Percentiles rank a stretch among this genome's conserved stretches.
Conservation (phyloP, 2,113 vertebrate genomes). For the Poeciliopsis turrubarensis region DNA sequence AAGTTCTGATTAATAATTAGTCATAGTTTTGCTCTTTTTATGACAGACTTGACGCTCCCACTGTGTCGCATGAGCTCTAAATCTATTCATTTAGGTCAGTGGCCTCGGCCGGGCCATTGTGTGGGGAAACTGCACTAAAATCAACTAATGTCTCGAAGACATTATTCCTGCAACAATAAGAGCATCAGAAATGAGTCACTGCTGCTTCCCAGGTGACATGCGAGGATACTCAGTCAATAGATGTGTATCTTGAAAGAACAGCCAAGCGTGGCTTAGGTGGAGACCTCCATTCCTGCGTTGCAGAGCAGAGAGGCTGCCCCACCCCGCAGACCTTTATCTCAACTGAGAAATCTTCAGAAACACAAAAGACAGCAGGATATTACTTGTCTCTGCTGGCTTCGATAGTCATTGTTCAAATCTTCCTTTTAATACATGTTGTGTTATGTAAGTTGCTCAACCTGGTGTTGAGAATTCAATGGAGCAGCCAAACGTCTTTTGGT, state of each 20-base stretch:
- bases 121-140: slow-evolving; percentile 38
- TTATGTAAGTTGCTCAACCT: slow-evolving; percentile 12
- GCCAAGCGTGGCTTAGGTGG: slow-evolving; percentile 49
- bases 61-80: slow-evolving; percentile 32
- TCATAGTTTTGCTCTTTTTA: not conserved
- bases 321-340: slow-evolving; percentile 54
- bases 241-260: slow-evolving; percentile 53
- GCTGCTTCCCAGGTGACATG: slow-evolving; percentile 41
- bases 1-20: not conserved
- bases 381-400: slow-evolving; percentile 40
- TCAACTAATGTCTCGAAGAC: slow-evolving; percentile 46
- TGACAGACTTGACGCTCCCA: slow-evolving; percentile 17
- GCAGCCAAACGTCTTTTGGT: slow-evolving; percentile 29
- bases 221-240: slow-evolving; percentile 51
- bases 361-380: slow-evolving; percentile 60
- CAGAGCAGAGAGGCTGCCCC: slow-evolving; percentile 29
- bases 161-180: slow-evolving; percentile 50
- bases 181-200: slow-evolving; percentile 43
- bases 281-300: slow-evolving; percentile 53
- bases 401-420: slow-evolving; percentile 24
- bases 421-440: slow-evolving; percentile 24
- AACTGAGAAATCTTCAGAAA: slow-evolving; percentile 23
- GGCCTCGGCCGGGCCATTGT: slow-evolving; percentile 16
- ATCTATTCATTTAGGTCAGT: slow-evolving; percentile 7
- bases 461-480: slow-evolving; percentile 24